Evolutionary conservation across 1,140 invertebrate species (phyloP), one percentile per base, ranked within the genome.

Genomic region (Mactra quadrangularis): DNA sequence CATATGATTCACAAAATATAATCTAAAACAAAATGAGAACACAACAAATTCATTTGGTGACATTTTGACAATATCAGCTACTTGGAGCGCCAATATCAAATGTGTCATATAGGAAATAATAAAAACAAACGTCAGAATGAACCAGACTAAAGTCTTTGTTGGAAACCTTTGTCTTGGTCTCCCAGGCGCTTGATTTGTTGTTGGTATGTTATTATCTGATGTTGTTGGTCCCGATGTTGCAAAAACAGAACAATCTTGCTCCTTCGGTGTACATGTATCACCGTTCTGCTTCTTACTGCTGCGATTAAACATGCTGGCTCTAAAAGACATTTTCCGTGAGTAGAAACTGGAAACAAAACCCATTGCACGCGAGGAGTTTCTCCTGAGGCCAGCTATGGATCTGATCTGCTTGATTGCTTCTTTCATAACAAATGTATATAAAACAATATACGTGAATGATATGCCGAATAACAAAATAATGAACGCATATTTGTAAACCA

Each of bases 1-100:
- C 60, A 78, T 78, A 25, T 78, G 60, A 33, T 78, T 78, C 35
- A 78, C 33, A 29, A 78, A 78, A 55, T 78, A 78, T 41, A 78
- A 22, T 41, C 76, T 52, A 45, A 68, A 66, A 41, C 52, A 55
- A 68, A 78, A 78, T 15, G 62, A 78, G 50, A 64, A 78, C 45
- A 13, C 35, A 25, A 33, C 33, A 7, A 78, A 68, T 27, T 78
- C 60, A 50, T 19, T 29, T 3, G 76, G 60, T n/a, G 3, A 11
- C 60, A 78, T 66, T 9, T 57, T 55, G 0, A 66, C 60, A 17
- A 53, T 55, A 0, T 55, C 64, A 4, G 38, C 29, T 1, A 68
- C 62, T 60, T 57, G 35, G 3, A 78, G 27, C 0, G 76, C 45
- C 22, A 78, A 38, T 15, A 66, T 33, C 25, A 68, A 31, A 55